Base-by-base conservation (phyloP, 2,888 invertebrate genomes). In the Sinhomidia bicolor region DNA sequence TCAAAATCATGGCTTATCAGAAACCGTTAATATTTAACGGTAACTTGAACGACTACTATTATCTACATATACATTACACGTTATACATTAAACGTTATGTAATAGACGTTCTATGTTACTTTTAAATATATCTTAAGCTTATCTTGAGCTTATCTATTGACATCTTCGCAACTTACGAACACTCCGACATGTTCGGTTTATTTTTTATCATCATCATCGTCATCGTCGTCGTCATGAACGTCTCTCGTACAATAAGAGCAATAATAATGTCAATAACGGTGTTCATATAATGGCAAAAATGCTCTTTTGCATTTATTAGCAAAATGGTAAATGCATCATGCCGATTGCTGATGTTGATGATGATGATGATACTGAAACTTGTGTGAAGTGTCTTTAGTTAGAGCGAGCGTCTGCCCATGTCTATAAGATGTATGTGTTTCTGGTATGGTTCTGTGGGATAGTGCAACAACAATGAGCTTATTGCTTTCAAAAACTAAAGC, bases 211-310 rank as follows among this genome's bases (percentile, higher is more conserved):
- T 54, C 17, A n/a, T 54, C 54, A 54, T 36, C 36, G 36, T 54
- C n/a, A n/a, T n/a, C n/a, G n/a, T n/a, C n/a, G n/a, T n/a, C n/a
- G n/a, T n/a, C n/a, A 41, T 71, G 41, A 71, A 41, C 41, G 20
- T 41, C 68, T 17, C 68, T 41, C 36, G 17, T 4, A 60, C 62
- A 60, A 60, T 23, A 60, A 60, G 3, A 60, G 29, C 29, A 29
- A 26, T 29, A 62, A 44, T 71, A 36, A 71, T 41, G 68, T 71
- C 68, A 71, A 41, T 71, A 41, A 71, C 68, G 68, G 68, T 41
- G 36, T 41, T 20, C 68, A 41, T 71, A 20, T 71, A 20, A 41
- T 71, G n/a, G 26, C 12, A 62, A 62, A 57, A 62, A 41, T 71
- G 41, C 68, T 36, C 9, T 41, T 32, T 41, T 41, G 41, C 41